Conservation (phyloP, 2,113 vertebrate species). For the Bothrops jararaca region DNA sequence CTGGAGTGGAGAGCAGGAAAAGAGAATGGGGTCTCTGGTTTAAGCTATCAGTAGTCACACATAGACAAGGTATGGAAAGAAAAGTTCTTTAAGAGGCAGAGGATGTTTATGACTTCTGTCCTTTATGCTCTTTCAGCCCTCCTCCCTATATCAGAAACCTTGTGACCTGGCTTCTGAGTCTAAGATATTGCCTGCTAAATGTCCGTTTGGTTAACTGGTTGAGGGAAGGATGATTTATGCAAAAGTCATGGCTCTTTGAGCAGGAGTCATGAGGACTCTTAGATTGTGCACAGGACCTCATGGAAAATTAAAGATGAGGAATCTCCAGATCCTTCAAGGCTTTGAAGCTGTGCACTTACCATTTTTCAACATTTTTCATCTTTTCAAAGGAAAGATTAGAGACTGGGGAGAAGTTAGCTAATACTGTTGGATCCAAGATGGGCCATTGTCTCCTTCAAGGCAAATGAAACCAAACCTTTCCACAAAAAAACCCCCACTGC, state of each 20-base stretch:
- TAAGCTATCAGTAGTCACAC: background rate
- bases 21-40: background rate
- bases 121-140: background rate
- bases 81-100: background rate
- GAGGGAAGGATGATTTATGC: background rate
- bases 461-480: background rate
- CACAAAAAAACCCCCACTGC: background rate
- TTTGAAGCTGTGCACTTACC: background rate
- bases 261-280: background rate
- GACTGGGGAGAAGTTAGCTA: background rate
- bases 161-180: background rate
- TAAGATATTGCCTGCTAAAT: background rate
- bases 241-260: background rate
- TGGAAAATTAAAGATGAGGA: background rate
- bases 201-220: background rate
- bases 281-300: background rate
- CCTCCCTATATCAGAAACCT: background rate
- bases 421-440: background rate
- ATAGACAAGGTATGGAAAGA: background rate
- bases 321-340: background rate
- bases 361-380: background rate
- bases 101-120: background rate
- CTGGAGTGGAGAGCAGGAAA: background rate
- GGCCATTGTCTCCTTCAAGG: background rate
- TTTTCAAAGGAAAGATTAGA: background rate